Percentiles rank a stretch among this genome's conserved stretches.
Evolutionary conservation across 35 echinoderm and acorn worm genomes (phyloP).

Genomic region (Lytechinus pictus): DNA sequence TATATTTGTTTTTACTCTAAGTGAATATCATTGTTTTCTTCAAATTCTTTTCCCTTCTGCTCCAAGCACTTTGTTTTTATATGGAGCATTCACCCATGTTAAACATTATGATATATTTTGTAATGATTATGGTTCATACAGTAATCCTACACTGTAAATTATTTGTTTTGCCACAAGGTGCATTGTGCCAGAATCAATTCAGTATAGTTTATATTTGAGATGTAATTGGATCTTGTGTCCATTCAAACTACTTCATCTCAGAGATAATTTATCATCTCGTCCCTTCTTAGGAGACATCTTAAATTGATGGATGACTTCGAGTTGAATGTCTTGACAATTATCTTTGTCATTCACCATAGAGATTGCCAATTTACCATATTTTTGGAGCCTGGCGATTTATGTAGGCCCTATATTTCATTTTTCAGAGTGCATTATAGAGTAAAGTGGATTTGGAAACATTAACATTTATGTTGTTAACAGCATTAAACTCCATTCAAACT

Average conservation of each 20-base stretch:
- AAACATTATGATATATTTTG: too few relatives aligned
- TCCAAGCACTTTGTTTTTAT: too few relatives aligned
- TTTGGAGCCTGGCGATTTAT: background rate
- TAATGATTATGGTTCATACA: too few relatives aligned
- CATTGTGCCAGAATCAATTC: background rate
- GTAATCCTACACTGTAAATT: background rate
- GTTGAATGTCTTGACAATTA: slow-evolving; percentile 3
- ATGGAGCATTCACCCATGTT: too few relatives aligned
- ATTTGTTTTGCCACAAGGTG: background rate
- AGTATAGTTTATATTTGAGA: background rate
- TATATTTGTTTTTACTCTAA: too few relatives aligned
- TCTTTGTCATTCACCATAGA: background rate
- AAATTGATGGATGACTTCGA: slow-evolving; percentile 4
- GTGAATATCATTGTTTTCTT: too few relatives aligned
- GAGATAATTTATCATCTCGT: background rate
- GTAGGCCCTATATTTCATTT: background rate
- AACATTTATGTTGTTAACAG: too few relatives aligned
- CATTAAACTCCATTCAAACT: too few relatives aligned
- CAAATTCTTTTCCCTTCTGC: too few relatives aligned
- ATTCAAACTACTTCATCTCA: background rate
- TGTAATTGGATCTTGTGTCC: background rate
- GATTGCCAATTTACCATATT: slow-evolving; percentile 3
- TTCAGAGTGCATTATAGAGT: background rate
- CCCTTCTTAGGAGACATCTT: background rate
- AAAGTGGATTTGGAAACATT: background rate